Evolutionary conservation across 2,888 invertebrate genomes (phyloP).

Genomic region (Galerucella pusilla): DNA sequence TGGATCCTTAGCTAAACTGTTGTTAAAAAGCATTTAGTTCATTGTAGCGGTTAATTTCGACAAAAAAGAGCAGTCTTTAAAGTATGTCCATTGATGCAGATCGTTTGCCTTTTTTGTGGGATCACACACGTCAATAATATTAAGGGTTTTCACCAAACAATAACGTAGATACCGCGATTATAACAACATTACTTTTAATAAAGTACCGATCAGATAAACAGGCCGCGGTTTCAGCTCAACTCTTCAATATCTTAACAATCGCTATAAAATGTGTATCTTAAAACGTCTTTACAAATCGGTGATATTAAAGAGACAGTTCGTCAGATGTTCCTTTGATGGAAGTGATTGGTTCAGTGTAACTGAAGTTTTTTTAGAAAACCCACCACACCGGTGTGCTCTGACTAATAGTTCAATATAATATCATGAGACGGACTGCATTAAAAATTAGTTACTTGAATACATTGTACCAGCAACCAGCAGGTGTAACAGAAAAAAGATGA

Average conservation of each 20-base stretch:
- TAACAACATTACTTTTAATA: slow-evolving; percentile 55
- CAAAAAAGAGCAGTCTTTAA: slow-evolving; percentile 50
- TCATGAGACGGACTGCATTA: background rate
- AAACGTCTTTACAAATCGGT: slow-evolving; percentile 64
- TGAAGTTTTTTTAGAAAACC: slow-evolving; percentile 10
- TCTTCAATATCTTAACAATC: slow-evolving; percentile 51
- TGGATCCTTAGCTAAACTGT: slow-evolving; percentile 38
- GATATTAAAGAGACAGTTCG: slow-evolving; percentile 53
- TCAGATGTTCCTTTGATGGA: slow-evolving; percentile 50
- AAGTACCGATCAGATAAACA: slow-evolving; percentile 55
- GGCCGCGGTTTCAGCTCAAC: slow-evolving; percentile 47
- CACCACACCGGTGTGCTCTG: background rate
- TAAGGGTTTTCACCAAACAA: slow-evolving; percentile 49
- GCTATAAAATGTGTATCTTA: slow-evolving; percentile 54
- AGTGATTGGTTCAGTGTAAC: slow-evolving; percentile 31
- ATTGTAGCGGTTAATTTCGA: slow-evolving; percentile 52
- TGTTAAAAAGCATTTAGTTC: slow-evolving; percentile 50
- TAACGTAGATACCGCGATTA: slow-evolving; percentile 50
- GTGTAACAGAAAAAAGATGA: background rate
- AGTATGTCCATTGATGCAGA: slow-evolving; percentile 48
- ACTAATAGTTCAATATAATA: background rate
- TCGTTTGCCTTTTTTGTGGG: slow-evolving; percentile 39
- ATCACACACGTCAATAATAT: slow-evolving; percentile 46
- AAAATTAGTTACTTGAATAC: background rate
- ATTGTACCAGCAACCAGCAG: background rate